A percentile compares a stretch with the other conserved stretches of the same genome.
phyloP scores from a whole-genome alignment of 2,113 vertebrate species.

The Phyllopteryx taeniolatus region DNA sequence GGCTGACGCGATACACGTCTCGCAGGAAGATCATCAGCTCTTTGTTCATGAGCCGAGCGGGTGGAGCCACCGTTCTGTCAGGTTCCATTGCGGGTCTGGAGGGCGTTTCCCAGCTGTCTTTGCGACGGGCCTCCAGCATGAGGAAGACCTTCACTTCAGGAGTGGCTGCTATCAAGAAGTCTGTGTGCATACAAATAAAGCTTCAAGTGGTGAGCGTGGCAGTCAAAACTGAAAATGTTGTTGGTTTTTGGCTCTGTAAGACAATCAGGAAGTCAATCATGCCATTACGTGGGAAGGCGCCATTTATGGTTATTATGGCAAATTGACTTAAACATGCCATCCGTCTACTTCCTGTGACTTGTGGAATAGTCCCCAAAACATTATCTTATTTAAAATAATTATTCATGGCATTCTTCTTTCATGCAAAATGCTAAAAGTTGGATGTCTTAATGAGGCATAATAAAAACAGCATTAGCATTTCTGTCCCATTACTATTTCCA shows the following conservation, averaged over 20 bases:
- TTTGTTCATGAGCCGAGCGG: conserved; percentile 80
- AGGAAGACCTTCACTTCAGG: conserved; percentile 93
- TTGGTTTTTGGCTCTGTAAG: neutral
- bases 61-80: conserved; percentile 79
- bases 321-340: too few species aligned
- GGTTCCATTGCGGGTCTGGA: conserved; percentile 92
- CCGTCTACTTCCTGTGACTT: too few species aligned
- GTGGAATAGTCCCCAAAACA: too few species aligned
- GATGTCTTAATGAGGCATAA: too few species aligned
- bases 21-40: conserved; percentile 90
- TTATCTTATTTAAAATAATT: too few species aligned
- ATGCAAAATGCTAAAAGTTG: too few species aligned
- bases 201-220: conserved; percentile 90
- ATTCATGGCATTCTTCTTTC: too few species aligned
- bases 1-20: neutral
- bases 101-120: conserved; percentile 87
- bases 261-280: conserved; percentile 48
- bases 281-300: too few species aligned
- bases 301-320: too few species aligned
- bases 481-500: too few species aligned
- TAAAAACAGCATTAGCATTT: too few species aligned
- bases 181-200: conserved; percentile 93
- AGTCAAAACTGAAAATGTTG: neutral
- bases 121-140: conserved; percentile 90
- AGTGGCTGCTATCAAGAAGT: conserved; percentile 88